These are phyloP conservation scores for Arctocebus calabarensis DNA, from an alignment of 2,797 vertebrate genomes.

Conservation along the genomic window DNA sequence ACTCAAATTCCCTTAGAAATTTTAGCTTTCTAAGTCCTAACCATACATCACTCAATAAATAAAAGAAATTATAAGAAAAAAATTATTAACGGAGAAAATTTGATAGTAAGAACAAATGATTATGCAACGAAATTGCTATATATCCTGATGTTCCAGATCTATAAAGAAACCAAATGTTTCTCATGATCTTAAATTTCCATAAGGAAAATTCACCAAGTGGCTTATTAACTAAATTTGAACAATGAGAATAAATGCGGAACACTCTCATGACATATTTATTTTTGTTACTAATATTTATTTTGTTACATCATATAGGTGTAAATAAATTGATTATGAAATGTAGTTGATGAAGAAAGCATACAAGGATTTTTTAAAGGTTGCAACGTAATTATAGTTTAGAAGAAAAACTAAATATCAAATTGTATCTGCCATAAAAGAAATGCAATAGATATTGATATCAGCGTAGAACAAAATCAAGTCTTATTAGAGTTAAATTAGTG, in stretches of 20 bases:
- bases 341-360: neutral
- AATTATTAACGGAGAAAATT: neutral
- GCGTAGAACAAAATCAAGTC: neutral
- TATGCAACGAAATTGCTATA: neutral
- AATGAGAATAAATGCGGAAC: slow-evolving; percentile 10
- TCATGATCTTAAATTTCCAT: neutral
- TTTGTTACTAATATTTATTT: neutral
- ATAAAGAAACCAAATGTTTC: neutral
- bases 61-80: neutral
- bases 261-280: neutral
- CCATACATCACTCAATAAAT: neutral
- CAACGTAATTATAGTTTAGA: neutral
- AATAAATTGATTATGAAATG: neutral
- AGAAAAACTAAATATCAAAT: neutral
- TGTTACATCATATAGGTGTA: neutral
- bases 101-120: neutral
- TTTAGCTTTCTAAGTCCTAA: neutral
- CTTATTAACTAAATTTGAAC: neutral
- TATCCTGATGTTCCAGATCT: neutral
- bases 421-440: neutral
- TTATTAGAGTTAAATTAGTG: neutral
- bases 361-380: neutral
- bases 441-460: neutral
- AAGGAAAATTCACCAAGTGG: neutral
- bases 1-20: neutral